Base-by-base conservation (phyloP, 35 echinoderm and acorn worm genomes). In the Nesometra sesokonis region DNA sequence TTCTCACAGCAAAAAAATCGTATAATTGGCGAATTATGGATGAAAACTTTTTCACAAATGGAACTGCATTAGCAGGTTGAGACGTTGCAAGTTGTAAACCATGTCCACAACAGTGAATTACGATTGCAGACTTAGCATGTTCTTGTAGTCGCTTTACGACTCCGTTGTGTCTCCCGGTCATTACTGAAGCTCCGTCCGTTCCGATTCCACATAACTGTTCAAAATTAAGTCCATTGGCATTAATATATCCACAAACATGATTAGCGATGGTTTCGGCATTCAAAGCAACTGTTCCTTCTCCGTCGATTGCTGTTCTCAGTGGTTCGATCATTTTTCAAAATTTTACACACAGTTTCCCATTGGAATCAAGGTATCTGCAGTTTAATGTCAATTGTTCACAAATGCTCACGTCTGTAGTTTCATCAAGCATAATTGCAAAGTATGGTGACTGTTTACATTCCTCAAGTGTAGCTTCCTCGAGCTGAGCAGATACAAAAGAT, bases 241-340 rank as follows among this genome's bases (percentile, higher is more conserved):
- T 30, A 17, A 89, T 52, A 80, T 83, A 89, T 83, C 31, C 34
- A 33, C 29, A 76, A 43, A 89, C 87, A 17, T 81, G 80, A 21
- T 82, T 89, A n/a, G 87, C 84, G 40, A 89, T 82, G 19, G 80
- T 81, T 57, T 89, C 80, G 34, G 80, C 87, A 84, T 89, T 89
- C 27, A 89, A 27, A 17, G 81, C n/a, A 35, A 83, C 35, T 37
- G 81, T 83, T 0, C 81, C 33, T 5, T 34, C 34, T 19, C 52
- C 52, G 52, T 67, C 52, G 52, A 67, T 67, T 38, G 76, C 85
- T 78, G 85, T 37, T 43, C 79, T 80, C 87, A 89, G 52, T 35
- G 80, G 79, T 32, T 83, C 87, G 46, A 89, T 47, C 52, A 89
- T 89, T 43, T 89, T 89, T n/a, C 76, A 35, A 83, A 89, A 83